A percentile compares a stretch with the other conserved stretches of the same genome.
Conservation (phyloP, 2,113 vertebrate species). For the Datnioides undecimradiatus region DNA sequence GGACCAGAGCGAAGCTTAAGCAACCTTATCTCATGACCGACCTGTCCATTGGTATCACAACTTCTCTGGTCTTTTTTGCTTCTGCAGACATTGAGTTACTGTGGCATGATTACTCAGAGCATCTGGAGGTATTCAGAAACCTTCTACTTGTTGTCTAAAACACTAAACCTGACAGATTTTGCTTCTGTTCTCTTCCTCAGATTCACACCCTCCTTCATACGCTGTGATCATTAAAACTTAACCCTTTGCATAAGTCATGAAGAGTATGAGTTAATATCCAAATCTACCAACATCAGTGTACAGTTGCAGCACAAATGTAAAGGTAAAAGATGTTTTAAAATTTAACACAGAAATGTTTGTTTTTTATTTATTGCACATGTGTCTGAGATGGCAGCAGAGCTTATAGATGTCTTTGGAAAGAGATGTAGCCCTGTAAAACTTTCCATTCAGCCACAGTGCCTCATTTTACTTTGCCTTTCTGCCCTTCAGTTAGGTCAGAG, state of each 20-base stretch:
- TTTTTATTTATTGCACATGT: not conserved
- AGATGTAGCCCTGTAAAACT: not conserved
- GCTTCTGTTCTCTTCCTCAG: not conserved
- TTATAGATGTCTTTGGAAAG: not conserved
- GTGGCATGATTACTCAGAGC: not conserved
- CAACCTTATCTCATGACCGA: not conserved
- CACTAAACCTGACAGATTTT: not conserved
- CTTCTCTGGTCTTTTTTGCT: not conserved
- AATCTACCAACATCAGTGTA: not conserved
- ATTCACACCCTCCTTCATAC: too few relatives aligned
- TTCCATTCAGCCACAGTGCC: conserved; percentile 2
- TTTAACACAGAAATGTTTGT: not conserved
- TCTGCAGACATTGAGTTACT: not conserved
- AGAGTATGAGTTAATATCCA: not conserved
- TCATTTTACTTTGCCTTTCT: not conserved
- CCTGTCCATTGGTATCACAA: not conserved
- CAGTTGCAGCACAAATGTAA: not conserved
- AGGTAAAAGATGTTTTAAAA: not conserved
- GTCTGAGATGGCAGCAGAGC: not conserved
- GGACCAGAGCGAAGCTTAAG: not conserved
- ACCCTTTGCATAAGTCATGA: too few relatives aligned
- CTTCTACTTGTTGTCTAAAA: not conserved
- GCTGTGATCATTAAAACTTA: not conserved
- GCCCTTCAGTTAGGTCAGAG: too few relatives aligned
- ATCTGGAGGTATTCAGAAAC: not conserved